phyloP scores from a whole-genome alignment of 2,888 invertebrate genomes.

The Diplazon laetatorius region DNA sequence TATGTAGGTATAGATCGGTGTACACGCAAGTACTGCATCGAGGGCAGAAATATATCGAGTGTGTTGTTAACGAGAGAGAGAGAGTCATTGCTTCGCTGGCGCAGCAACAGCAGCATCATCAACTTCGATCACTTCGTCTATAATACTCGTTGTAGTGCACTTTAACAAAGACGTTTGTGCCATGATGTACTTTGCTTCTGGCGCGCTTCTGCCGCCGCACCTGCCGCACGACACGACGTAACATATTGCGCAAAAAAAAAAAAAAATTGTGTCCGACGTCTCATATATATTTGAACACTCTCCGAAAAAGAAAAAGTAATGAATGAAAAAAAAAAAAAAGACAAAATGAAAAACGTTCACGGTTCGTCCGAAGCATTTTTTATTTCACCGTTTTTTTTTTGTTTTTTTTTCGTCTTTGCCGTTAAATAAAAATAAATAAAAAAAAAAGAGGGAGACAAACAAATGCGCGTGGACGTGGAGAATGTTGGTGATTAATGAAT shows the following conservation, averaged over 20 bases:
- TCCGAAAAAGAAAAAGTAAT: background rate
- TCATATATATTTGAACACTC: conserved; percentile 41
- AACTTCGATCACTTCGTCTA: conserved; percentile 34
- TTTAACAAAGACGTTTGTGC: conserved; percentile 30
- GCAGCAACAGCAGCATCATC: conserved; percentile 10
- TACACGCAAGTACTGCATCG: conserved; percentile 30
- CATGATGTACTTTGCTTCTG: background rate
- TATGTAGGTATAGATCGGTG: background rate
- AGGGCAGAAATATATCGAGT: conserved; percentile 38
- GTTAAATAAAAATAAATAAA: background rate
- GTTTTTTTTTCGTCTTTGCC: no score
- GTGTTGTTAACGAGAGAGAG: conserved; percentile 39
- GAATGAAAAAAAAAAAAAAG: background rate
- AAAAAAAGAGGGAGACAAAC: conserved; percentile 4
- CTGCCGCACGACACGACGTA: conserved; percentile 6
- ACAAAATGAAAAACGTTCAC: no score
- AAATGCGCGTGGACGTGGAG: background rate
- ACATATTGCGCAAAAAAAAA: conserved; percentile 5
- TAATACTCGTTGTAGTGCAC: conserved; percentile 15
- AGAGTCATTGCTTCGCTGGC: conserved; percentile 32
- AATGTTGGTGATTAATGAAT: conserved; percentile 8
- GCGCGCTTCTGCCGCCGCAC: background rate
- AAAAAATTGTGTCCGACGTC: conserved; percentile 38
- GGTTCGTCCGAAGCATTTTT: no score
- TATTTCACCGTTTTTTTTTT: no score